phyloP scores from a whole-genome alignment of 1,140 invertebrate genomes.

The Neotoxoptera formosana region DNA sequence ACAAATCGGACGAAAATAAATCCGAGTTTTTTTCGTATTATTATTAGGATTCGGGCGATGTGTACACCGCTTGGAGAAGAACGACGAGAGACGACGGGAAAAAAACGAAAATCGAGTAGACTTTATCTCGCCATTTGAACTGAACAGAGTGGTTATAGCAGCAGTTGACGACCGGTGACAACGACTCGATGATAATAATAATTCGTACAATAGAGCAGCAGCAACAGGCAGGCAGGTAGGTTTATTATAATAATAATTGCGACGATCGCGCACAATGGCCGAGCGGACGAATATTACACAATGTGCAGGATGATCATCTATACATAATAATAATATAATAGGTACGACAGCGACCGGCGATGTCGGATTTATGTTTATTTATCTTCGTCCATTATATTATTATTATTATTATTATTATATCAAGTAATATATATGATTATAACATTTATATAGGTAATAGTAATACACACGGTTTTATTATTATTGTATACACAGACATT shows the following conservation, averaged over 20 bases:
- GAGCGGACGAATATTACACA: not conserved
- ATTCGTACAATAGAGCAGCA: no score
- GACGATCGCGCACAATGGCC: not conserved
- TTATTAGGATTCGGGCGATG: no score
- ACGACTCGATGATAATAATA: not conserved
- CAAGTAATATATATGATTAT: no score
- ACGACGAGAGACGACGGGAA: not conserved
- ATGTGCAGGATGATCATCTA: not conserved
- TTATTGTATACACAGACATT: not conserved
- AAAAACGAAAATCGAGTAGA: not conserved
- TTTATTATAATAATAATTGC: not conserved
- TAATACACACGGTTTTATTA: not conserved
- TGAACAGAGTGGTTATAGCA: no score
- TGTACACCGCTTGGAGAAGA: not conserved
- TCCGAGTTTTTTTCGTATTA: not conserved
- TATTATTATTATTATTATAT: not conserved
- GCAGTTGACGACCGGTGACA: not conserved
- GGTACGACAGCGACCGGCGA: not conserved
- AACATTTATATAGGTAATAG: no score
- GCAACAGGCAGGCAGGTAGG: no score
- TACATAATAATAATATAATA: not conserved
- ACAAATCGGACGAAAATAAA: conserved; percentile 17
- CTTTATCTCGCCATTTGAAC: not conserved
- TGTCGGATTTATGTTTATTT: conserved; percentile 3
- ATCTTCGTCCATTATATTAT: not conserved